Evolutionary conservation across 2,797 vertebrate genomes (phyloP).

Genomic region (Muscicapa striata): DNA sequence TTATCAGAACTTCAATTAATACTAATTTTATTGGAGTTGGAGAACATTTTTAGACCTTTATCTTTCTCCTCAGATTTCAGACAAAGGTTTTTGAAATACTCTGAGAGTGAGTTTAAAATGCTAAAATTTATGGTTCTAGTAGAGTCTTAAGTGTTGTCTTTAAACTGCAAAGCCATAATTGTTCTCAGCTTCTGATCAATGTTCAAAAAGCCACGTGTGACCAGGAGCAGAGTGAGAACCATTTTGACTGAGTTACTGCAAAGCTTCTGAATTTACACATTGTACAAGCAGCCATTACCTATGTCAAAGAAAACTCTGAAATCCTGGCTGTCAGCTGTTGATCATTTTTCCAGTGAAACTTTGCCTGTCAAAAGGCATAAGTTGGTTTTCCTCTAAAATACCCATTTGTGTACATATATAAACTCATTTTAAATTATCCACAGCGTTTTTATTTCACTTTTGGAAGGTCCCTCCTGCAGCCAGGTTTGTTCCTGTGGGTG

Average conservation of each 20-base stretch:
- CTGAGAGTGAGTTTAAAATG: not conserved
- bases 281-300: accelerated
- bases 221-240: not conserved
- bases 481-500: not conserved
- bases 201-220: not conserved
- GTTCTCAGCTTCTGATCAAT: not conserved
- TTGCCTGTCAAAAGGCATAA: not conserved
- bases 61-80: not conserved
- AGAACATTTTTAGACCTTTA: not conserved
- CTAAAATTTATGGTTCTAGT: not conserved
- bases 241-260: not conserved
- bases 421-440: not conserved
- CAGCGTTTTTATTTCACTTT: not conserved
- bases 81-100: not conserved
- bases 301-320: accelerated
- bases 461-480: not conserved
- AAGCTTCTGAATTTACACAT: not conserved
- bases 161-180: not conserved
- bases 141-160: not conserved
- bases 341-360: not conserved
- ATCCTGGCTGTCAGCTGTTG: not conserved
- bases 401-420: not conserved
- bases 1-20: not conserved
- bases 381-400: not conserved
- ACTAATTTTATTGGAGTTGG: not conserved